Evolutionary conservation across 2,113 vertebrate genomes (phyloP).

Genomic region (Eolophus roseicapilla): DNA sequence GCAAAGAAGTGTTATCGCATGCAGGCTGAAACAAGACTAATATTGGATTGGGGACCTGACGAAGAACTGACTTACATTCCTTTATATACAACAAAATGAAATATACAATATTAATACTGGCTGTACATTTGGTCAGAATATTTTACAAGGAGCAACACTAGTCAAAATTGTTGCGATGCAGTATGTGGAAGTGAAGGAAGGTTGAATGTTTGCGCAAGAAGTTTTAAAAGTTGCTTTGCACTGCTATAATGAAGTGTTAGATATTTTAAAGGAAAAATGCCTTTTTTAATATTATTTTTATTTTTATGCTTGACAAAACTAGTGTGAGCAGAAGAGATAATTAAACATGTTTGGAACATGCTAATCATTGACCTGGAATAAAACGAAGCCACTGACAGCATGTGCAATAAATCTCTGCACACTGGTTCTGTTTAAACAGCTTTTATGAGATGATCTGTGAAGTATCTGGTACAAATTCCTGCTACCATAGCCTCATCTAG

Average conservation of each 20-base stretch:
- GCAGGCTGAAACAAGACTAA: conserved; percentile 69
- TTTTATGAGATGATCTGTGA: not conserved
- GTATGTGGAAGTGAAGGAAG: not conserved
- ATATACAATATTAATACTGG: conserved; percentile 60
- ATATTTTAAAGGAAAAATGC: not conserved
- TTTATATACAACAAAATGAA: conserved; percentile 75
- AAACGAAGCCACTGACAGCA: not conserved
- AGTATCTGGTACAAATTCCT: not conserved
- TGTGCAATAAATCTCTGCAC: not conserved
- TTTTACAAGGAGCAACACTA: conserved; percentile 12
- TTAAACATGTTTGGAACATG: not conserved
- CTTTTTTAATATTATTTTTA: not conserved
- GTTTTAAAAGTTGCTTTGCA: conserved; percentile 5
- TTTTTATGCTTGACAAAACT: not conserved
- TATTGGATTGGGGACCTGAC: conserved; percentile 49
- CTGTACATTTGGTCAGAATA: conserved; percentile 58
- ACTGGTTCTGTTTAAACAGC: not conserved
- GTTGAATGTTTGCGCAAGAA: not conserved
- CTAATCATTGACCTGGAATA: conserved; percentile 20
- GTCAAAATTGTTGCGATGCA: not conserved
- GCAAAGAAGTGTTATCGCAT: conserved; percentile 66
- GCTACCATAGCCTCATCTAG: not conserved
- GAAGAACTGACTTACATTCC: conserved; percentile 63
- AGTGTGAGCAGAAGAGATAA: not conserved
- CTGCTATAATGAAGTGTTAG: not conserved